Evolutionary conservation across 2,113 vertebrate genomes (phyloP), one percentile per base, ranked within the genome.

Genomic region (Ceyx margarethae): DNA sequence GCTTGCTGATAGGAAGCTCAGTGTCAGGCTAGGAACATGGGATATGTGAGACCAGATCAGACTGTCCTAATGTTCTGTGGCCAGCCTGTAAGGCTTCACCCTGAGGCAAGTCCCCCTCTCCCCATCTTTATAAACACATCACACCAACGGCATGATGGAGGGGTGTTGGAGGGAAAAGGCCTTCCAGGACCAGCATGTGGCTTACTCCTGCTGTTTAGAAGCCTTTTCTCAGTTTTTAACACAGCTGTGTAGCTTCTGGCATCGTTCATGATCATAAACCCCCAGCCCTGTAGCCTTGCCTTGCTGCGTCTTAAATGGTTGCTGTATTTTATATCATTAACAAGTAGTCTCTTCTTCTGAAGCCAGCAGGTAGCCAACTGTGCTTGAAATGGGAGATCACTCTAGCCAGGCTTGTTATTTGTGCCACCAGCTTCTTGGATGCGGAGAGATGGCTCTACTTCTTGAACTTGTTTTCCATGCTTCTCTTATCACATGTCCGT

Each of bases 301-400:
- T 94, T 90, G 91, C 81, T 93, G 94, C 75, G 82, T 95, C 92
- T 94, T 87, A 69, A 95, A 87, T 76, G 51, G 73, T 91, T 76
- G 81, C 87, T 83, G 61, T 93, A 85, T 89, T 94, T 95, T 92
- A 45, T 91, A 61, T 60, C 82, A 65, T 89, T 92, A 93, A 90
- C 77, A 58, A 74, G 17, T 93, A 95, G 89, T 94, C 76, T 61
- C 84, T 81, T 96, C 82, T 94, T 91, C 48, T 64, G 81, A 93
- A 94, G 94, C 78, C 84, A 82, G 89, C 9, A 3, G 92, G 78
- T 96, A 92, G 87, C 75, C 85, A 67, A 13, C 89, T 2, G 8
- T 89, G 91, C 89, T 96, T 71, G 87, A 91, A 93, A 80, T 71
- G 78, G 80, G 84, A 93, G 71, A 76, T 92, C 75, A 61, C 71